These are phyloP conservation scores for Bombus superbus DNA, from an alignment of 1,140 invertebrate genomes.

Conservation along the genomic window DNA sequence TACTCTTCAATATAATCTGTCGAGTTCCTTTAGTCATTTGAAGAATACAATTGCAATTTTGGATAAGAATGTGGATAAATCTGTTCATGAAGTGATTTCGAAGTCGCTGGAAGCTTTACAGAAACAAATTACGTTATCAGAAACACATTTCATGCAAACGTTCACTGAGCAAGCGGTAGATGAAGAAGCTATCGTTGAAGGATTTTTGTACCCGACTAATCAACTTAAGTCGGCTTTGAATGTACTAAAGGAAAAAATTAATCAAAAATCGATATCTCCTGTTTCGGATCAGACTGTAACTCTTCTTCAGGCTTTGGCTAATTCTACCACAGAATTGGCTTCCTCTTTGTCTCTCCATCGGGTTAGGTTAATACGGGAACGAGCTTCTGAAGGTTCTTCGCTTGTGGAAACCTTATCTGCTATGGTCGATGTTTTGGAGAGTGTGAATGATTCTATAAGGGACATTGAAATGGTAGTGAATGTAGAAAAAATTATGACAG, in stretches of 20 bases:
- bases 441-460: slow-evolving; percentile 64
- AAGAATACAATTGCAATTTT: slow-evolving; percentile 62
- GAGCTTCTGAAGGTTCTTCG: slow-evolving; percentile 66
- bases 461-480: background rate
- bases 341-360: slow-evolving; percentile 61
- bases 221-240: slow-evolving; percentile 71
- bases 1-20: slow-evolving; percentile 63
- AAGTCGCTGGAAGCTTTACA: slow-evolving; percentile 74
- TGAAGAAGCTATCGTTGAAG: slow-evolving; percentile 78
- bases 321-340: slow-evolving; percentile 65
- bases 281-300: slow-evolving; percentile 38
- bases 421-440: slow-evolving; percentile 69
- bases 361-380: slow-evolving; percentile 61
- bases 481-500: background rate
- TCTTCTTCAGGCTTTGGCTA: slow-evolving; percentile 63
- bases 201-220: slow-evolving; percentile 77
- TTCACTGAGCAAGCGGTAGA: slow-evolving; percentile 67
- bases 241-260: slow-evolving; percentile 57
- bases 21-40: slow-evolving; percentile 67
- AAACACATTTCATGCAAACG: slow-evolving; percentile 68
- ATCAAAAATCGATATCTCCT: background rate
- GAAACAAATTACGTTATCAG: slow-evolving; percentile 73
- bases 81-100: slow-evolving; percentile 61
- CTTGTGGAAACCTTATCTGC: slow-evolving; percentile 75
- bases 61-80: slow-evolving; percentile 64